Evolutionary conservation across 1,140 invertebrate species (phyloP), one percentile per base, ranked within the genome.

Genomic region (Habropoda laboriosa): DNA sequence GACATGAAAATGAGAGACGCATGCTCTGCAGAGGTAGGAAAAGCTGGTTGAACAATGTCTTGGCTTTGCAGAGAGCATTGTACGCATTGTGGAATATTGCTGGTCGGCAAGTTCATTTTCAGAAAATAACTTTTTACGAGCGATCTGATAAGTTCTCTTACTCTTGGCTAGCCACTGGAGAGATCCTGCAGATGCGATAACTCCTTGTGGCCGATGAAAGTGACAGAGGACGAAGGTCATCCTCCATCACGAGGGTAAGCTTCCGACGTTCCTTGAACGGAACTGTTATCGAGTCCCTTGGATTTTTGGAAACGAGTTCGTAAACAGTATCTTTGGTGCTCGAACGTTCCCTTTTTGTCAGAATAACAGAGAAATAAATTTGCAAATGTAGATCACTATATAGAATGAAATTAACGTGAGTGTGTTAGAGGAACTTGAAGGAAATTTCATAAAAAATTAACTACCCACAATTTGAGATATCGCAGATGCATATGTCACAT

Each of bases 121-220:
- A 72, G 79, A 82, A 79, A 87, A 83, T 88, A 88, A 84, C 86
- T 86, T 88, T 87, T 87, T 81, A 83, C 79, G 81, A 75, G 74
- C 68, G 42, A 86, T 77, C 80, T 71, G 87, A 86, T 87, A 85
- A 84, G 79, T 77, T 84, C n/a, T 79, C 49, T 64, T 72, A 58
- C 72, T n/a, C 42, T 38, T 12, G 35, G 72, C 71, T 55, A 27
- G 60, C 61, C 58, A 61, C 40, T 58, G 66, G 32, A 70, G 61
- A 86, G 82, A 83, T 83, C 38, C 47, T 47, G 53, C 53, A 80
- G 80, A 61, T 51, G 45, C 73, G 74, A 83, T 83, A 82, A 82
- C 30, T 82, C 67, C 53, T 66, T 78, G 53, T 71, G 51, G 74
- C 24, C 61, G 61, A 61, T 40, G 67, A 82, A 60, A 57, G 53